phyloP scores from a whole-genome alignment of 2,888 invertebrate genomes.

The Stenoptilia bipunctidactyla region DNA sequence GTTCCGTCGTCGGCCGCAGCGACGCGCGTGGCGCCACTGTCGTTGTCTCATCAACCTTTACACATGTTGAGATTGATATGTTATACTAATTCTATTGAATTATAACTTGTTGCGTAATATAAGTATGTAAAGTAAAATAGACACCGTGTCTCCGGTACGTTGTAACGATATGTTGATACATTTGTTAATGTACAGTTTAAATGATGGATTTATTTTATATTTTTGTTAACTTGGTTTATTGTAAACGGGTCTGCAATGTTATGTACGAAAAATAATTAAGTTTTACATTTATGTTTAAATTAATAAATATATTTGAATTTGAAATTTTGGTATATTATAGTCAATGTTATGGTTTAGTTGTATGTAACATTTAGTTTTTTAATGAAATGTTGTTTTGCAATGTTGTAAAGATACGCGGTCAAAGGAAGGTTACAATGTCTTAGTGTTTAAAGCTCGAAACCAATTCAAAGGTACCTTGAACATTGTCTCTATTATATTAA shows the following conservation, averaged over 20 bases:
- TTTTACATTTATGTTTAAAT: slow-evolving; percentile 48
- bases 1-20: slow-evolving; percentile 6
- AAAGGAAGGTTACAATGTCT: slow-evolving; percentile 59
- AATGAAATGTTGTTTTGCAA: slow-evolving; percentile 64
- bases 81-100: slow-evolving; percentile 71
- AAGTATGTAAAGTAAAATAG: slow-evolving; percentile 38
- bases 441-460: slow-evolving; percentile 67
- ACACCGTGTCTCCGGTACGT: slow-evolving; percentile 23
- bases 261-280: slow-evolving; percentile 56
- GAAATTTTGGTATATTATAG: slow-evolving; percentile 62
- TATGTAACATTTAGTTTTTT: slow-evolving; percentile 49
- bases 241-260: slow-evolving; percentile 67
- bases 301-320: slow-evolving; percentile 49
- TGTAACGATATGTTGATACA: slow-evolving; percentile 31
- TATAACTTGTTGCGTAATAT: slow-evolving; percentile 68
- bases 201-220: slow-evolving; percentile 50
- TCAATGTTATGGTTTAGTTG: slow-evolving; percentile 61
- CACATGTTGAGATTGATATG: slow-evolving; percentile 70
- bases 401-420: slow-evolving; percentile 56
- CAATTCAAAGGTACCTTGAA: slow-evolving; percentile 70
- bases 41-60: slow-evolving; percentile 63
- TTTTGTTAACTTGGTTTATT: slow-evolving; percentile 65
- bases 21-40: slow-evolving; percentile 30
- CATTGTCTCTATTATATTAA: slow-evolving; percentile 72
- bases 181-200: slow-evolving; percentile 51